Evolutionary conservation across 1,140 invertebrate species (phyloP), one percentile per base, ranked within the genome.

Genomic region (Galendromus occidentalis): DNA sequence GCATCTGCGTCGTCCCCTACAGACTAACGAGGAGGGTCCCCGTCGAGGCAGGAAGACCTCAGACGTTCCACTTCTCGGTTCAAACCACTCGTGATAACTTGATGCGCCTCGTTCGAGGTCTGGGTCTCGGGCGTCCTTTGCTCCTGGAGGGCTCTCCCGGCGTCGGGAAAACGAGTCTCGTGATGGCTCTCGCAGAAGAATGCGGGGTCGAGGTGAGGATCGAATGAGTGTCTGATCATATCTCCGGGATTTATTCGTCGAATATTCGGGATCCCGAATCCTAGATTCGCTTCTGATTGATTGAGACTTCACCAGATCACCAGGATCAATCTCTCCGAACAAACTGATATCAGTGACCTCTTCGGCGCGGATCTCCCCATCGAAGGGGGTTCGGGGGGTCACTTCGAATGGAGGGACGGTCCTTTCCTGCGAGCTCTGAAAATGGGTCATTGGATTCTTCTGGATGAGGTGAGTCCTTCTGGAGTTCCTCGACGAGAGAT

Each of bases 301-400:
- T 9, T 59, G 14, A 39, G 9, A 9, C 33, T 39, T 39, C 9
- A 39, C 25, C 51, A 59, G 51, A 80, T 98, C 7, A 83, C 93
- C 17, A 78, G 96, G 42, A 92, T 99, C 47, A 99, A 99, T 81
- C 80, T 99, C 14, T 98, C 93, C 44, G 95, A 99, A 73, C 95
- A 99, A 79, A 99, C 95, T 0, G 95, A 98, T 79, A 83, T 98
- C 55, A 88, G 87, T 20, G 96, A 99, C 80, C 78, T 99, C 17
- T 99, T 99, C 79, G 96, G 96, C 47, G 87, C 91, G 44, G 95
- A 99, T 80, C 78, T 99, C 59, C 96, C 96, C 0, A 84, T 91
- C 1, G 90, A 95, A 80, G 89, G 91, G 67, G 83, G 82, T 0
- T 78, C 78, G 65, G 81, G 82, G 66, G 91, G 91, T 14, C 83